A percentile compares a stretch with the other conserved stretches of the same genome.
These are phyloP conservation scores for Phenganax marumi DNA, from an alignment of 92 coral and sea anemone species.

Conservation along the genomic window DNA sequence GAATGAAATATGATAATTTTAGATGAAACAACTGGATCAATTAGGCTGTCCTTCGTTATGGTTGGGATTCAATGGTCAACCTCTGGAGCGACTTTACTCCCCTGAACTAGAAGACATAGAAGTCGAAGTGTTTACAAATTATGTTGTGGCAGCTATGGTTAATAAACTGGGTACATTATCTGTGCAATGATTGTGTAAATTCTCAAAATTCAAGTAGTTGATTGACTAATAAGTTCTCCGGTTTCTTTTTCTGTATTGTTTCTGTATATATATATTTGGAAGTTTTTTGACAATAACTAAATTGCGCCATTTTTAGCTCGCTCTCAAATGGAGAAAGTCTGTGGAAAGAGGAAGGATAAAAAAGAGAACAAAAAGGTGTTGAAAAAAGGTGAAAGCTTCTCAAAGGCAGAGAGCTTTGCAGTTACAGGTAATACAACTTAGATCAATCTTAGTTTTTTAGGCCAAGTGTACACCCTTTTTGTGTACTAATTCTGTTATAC, in stretches of 20 bases:
- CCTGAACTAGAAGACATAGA: conserved; percentile 30
- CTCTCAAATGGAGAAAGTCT: background rate
- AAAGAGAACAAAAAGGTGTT: background rate
- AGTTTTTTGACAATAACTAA: background rate
- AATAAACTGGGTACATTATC: conserved; percentile 36
- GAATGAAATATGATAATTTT: background rate
- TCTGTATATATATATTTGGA: too few species aligned
- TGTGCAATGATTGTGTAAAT: background rate
- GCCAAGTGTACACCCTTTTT: too few species aligned
- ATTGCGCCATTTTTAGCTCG: conserved; percentile 2
- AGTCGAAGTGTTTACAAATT: conserved; percentile 47
- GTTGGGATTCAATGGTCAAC: too few species aligned
- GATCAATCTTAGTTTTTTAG: too few species aligned
- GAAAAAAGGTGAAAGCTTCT: background rate
- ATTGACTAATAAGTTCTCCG: too few species aligned
- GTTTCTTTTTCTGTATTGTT: too few species aligned
- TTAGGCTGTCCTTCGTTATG: conserved; percentile 35
- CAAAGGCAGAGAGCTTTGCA: too few species aligned
- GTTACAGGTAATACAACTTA: too few species aligned
- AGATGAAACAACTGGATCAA: conserved; percentile 25
- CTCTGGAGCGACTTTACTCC: conserved; percentile 15
- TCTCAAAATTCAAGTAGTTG: too few species aligned
- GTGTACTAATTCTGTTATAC: too few species aligned
- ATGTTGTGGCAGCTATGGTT: conserved; percentile 47
- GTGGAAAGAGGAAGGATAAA: background rate